Conservation (phyloP, 2,797 vertebrate genomes). For the Notolabrus celidotus region DNA sequence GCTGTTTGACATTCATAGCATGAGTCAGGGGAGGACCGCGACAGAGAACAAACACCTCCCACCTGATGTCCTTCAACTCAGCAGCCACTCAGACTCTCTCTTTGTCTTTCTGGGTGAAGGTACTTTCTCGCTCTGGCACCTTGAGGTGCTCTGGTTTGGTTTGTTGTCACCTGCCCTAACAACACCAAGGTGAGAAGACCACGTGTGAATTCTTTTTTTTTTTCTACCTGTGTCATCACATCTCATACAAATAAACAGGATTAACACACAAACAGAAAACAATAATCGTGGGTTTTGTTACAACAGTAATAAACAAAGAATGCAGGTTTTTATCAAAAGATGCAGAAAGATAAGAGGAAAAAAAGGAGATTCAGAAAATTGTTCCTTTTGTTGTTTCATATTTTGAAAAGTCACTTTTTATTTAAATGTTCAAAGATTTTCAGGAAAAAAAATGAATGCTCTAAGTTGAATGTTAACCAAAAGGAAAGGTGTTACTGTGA, state of each 20-base stretch:
- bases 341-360: too few relatives aligned
- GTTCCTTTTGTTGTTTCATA: too few relatives aligned
- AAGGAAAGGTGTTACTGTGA: slow-evolving; percentile 67
- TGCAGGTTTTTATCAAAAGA: too few relatives aligned
- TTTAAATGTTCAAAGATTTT: slow-evolving; percentile 38
- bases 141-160: slow-evolving; percentile 33
- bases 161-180: slow-evolving; percentile 33
- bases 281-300: not conserved
- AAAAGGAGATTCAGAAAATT: too few relatives aligned
- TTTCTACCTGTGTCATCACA: not conserved
- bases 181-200: not conserved
- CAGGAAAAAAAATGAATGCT: slow-evolving; percentile 58
- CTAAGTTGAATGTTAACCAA: slow-evolving; percentile 68
- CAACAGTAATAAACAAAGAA: too few relatives aligned
- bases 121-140: slow-evolving; percentile 33
- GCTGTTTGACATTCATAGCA: slow-evolving; percentile 77
- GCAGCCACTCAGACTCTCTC: slow-evolving; percentile 31
- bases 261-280: not conserved
- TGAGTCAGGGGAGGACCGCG: slow-evolving; percentile 83
- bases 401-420: not conserved
- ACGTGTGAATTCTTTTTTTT: slow-evolving; percentile 2
- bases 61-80: slow-evolving; percentile 70
- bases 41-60: slow-evolving; percentile 82
- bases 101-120: slow-evolving; percentile 11
- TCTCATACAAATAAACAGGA: not conserved